These are phyloP conservation scores for Cartodere bifasciata DNA, from an alignment of 2,888 invertebrate species.

Conservation along the genomic window DNA sequence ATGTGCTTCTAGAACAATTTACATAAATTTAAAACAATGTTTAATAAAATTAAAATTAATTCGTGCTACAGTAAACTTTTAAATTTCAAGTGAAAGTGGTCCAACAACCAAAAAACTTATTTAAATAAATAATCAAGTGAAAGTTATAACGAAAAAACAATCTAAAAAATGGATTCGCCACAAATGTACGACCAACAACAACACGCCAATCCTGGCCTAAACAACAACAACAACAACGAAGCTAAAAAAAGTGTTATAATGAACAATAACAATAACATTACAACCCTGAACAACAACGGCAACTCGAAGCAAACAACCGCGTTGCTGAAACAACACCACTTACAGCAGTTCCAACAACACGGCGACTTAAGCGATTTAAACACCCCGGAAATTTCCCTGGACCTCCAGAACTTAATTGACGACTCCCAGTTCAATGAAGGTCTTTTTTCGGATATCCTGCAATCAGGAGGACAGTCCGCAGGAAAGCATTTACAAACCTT, in stretches of 20 bases:
- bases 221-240: constrained; percentile 46
- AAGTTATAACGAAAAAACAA: constrained; percentile 19
- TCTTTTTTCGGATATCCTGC: constrained; percentile 74
- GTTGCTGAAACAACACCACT: constrained; percentile 50
- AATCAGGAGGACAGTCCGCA: constrained; percentile 33
- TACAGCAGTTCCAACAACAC: constrained; percentile 56
- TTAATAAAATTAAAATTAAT: too few species aligned
- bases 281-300: constrained; percentile 35
- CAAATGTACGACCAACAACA: constrained; percentile 75
- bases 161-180: constrained; percentile 58
- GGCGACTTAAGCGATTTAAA: constrained; percentile 78
- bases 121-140: too few species aligned
- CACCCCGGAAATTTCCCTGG: constrained; percentile 84
- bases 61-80: constrained; percentile 15
- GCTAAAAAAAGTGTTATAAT: constrained; percentile 37
- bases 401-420: constrained; percentile 84
- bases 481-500: constrained; percentile 34
- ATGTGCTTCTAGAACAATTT: too few species aligned
- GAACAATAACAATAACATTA: constrained; percentile 31
- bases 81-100: constrained; percentile 28
- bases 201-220: constrained; percentile 35
- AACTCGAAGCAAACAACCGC: constrained; percentile 44
- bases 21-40: too few species aligned
- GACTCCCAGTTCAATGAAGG: constrained; percentile 81
- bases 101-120: too few species aligned